Conservation (phyloP, 2,797 vertebrate genomes). For the Moxostoma hubbsi region DNA sequence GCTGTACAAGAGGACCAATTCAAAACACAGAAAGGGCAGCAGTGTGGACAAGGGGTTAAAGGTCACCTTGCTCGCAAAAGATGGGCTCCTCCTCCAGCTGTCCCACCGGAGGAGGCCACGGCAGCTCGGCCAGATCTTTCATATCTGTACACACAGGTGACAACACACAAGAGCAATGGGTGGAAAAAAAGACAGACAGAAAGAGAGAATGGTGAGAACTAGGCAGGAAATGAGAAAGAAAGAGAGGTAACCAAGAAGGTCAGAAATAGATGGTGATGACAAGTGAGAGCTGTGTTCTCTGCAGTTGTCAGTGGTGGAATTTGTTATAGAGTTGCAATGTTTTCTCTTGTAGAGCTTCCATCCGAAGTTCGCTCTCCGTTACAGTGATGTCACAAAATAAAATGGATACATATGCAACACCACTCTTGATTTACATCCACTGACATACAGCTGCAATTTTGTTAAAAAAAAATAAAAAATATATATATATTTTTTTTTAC, state of each 20-base stretch:
- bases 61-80: constrained; percentile 79
- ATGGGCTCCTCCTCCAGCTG: constrained; percentile 76
- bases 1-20: background rate
- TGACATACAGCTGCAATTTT: too few species aligned
- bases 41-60: constrained; percentile 61
- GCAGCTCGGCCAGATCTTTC: constrained; percentile 76
- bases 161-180: constrained; percentile 33
- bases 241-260: constrained; percentile 34
- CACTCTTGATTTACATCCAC: too few species aligned
- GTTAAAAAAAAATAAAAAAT: too few species aligned
- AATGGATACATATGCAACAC: too few species aligned
- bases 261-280: background rate
- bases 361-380: too few species aligned
- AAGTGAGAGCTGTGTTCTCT: background rate
- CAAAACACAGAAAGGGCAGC: constrained; percentile 38
- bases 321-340: too few species aligned
- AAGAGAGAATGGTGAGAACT: constrained; percentile 51
- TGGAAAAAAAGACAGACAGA: constrained; percentile 49
- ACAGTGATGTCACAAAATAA: too few species aligned
- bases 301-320: too few species aligned
- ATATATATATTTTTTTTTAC: too few species aligned
- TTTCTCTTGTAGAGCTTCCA: too few species aligned
- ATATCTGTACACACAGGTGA: constrained; percentile 64
- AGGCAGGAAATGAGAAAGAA: constrained; percentile 47
- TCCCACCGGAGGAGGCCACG: constrained; percentile 79